Conservation (phyloP, 2,113 vertebrate species). For the Psammodynastes pulverulentus region DNA sequence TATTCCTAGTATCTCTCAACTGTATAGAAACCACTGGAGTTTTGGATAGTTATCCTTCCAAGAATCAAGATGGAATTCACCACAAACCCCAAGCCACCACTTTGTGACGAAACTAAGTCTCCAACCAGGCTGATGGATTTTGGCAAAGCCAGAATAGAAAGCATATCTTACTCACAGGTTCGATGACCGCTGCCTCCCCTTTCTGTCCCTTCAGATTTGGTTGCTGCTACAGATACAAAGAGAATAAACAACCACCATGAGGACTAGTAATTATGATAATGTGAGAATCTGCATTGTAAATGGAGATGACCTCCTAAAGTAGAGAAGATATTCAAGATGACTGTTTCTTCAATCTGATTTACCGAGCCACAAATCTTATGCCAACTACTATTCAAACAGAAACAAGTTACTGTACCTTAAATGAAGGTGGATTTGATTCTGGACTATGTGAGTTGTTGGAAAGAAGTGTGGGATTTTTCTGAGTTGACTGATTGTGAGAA, state of each 20-base stretch:
- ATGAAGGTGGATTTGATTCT: background rate
- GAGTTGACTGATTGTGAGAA: background rate
- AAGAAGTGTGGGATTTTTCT: background rate
- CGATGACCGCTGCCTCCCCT: constrained; percentile 73
- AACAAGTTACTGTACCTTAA: background rate
- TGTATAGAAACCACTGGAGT: background rate
- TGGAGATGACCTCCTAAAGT: background rate
- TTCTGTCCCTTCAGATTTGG: constrained; percentile 75
- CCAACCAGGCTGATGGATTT: background rate
- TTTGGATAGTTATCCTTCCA: background rate
- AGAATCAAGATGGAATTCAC: background rate
- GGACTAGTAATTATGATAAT: background rate
- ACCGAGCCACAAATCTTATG: background rate
- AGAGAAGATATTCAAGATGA: background rate
- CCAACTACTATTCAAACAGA: background rate
- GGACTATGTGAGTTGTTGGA: background rate
- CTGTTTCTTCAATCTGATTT: background rate
- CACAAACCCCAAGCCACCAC: background rate
- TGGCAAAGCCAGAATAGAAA: background rate
- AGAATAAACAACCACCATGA: background rate
- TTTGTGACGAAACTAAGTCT: background rate
- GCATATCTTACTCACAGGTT: constrained; percentile 69
- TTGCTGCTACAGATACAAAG: constrained; percentile 28
- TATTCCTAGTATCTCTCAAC: background rate
- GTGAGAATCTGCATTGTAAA: background rate